Base-by-base conservation (phyloP, 2,888 invertebrate species). In the Ichneumoninae sp. region DNA sequence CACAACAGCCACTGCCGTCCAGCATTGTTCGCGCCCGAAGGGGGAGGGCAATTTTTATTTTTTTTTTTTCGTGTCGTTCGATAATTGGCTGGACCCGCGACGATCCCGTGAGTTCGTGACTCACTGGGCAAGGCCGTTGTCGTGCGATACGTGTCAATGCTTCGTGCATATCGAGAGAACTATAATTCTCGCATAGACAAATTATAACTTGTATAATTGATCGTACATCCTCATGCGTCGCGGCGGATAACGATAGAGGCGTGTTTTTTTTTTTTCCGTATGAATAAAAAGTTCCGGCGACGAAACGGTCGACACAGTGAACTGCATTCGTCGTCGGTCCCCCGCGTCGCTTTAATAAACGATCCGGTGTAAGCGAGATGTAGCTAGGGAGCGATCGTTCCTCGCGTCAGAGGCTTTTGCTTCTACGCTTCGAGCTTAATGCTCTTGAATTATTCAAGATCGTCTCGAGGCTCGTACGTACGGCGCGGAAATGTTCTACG, bases 341-440 rank as follows among this genome's bases (percentile, higher is more conserved):
- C 40, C 78, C 40, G 69, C 13, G 74, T 84, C 69, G 26, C 52
- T 47, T 47, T 70, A 60, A 78, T 62, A 54, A 70, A 44, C 40
- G 76, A 77, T 50, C 69, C 65, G 74, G 68, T 69, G 47, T 47
- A 44, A 54, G 62, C 68, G 80, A 78, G 69, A 78, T 47, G 19
- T 22, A 57, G 54, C 62, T 30, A 44, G 50, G 19, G 44, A 77
- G 52, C 57, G 13, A 13, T 26, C 26, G 26, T 7, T 10, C 22
- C 40, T 69, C 50, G 19, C 44, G 33, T 50, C 36, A n/a, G 6
- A 77, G 57, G 60, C 50, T 70, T 69, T 78, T 54, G 44, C 65
- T 74, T 36, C 16, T 30, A 13, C 13, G 47, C 57, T 26, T 10
- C 26, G 33, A 47, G 47, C 71, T 52, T n/a, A 30, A 62, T 13